These are phyloP conservation scores for Eumeta japonica DNA, from an alignment of 1,140 invertebrate genomes.

Conservation along the genomic window DNA sequence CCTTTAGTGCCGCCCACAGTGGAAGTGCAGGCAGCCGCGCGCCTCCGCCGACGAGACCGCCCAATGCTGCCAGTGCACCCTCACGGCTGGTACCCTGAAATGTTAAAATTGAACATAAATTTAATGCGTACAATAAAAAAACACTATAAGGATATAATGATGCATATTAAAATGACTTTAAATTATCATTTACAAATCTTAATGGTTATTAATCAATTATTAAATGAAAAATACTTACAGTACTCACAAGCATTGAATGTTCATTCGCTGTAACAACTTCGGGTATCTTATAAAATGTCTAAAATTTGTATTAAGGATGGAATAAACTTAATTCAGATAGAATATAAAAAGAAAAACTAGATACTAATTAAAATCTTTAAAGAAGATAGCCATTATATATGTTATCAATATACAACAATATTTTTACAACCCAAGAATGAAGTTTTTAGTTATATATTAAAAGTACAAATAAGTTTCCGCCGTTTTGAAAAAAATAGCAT, in stretches of 20 bases:
- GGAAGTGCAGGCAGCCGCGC: conserved; percentile 74
- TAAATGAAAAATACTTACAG: conserved; percentile 22
- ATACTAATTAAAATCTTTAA: conserved; percentile 1
- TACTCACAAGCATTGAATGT: conserved; percentile 30
- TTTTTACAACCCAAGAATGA: too few relatives aligned
- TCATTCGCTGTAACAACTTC: conserved; percentile 38
- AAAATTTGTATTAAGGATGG: conserved; percentile 16
- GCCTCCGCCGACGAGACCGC: conserved; percentile 65
- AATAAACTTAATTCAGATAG: too few relatives aligned
- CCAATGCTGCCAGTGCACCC: conserved; percentile 69
- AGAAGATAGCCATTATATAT: background rate
- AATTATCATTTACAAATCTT: conserved; percentile 8
- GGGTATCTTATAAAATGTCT: conserved; percentile 50
- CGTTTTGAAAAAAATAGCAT: too few relatives aligned
- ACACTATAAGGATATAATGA: too few relatives aligned
- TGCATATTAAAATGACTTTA: too few relatives aligned
- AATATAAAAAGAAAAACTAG: background rate
- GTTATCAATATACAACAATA: too few relatives aligned
- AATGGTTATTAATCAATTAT: background rate
- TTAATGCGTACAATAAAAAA: too few relatives aligned
- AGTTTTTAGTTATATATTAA: background rate
- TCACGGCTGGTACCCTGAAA: conserved; percentile 57
- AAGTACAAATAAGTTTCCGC: conserved; percentile 1
- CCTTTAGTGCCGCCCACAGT: conserved; percentile 79
- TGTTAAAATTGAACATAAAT: conserved; percentile 8